phyloP scores from a whole-genome alignment of 2,797 vertebrate species.

The Hylomyscus alleni region DNA sequence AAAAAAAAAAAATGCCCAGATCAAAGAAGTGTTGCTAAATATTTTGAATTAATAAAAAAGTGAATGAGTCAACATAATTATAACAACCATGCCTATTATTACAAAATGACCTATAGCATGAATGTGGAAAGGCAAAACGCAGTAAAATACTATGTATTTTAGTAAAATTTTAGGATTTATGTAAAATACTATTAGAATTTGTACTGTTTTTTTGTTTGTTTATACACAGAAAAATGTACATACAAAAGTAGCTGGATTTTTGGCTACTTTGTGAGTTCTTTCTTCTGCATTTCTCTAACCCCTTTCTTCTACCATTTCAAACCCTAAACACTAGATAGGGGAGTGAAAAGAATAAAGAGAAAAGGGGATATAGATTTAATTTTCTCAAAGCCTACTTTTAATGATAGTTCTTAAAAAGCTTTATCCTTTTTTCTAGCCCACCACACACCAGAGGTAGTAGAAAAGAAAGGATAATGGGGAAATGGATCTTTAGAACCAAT shows the following conservation, averaged over 20 bases:
- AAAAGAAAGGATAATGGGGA: neutral
- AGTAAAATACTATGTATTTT: no score
- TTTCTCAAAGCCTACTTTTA: neutral
- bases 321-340: no score
- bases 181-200: neutral
- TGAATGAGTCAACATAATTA: neutral
- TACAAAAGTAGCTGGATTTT: no score
- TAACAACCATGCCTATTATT: neutral
- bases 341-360: no score
- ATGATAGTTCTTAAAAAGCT: neutral
- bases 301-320: no score
- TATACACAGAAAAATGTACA: no score
- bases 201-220: no score
- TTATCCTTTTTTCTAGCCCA: neutral
- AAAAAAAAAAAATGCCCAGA: neutral
- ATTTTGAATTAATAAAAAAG: conserved; percentile 8
- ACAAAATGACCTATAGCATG: neutral
- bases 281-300: no score
- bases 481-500: neutral
- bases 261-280: no score
- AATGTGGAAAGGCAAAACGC: neutral
- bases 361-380: no score
- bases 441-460: neutral
- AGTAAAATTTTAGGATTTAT: no score
- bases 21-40: neutral